phyloP scores from a whole-genome alignment of 1,140 invertebrate genomes.

The Hyles euphorbiae region DNA sequence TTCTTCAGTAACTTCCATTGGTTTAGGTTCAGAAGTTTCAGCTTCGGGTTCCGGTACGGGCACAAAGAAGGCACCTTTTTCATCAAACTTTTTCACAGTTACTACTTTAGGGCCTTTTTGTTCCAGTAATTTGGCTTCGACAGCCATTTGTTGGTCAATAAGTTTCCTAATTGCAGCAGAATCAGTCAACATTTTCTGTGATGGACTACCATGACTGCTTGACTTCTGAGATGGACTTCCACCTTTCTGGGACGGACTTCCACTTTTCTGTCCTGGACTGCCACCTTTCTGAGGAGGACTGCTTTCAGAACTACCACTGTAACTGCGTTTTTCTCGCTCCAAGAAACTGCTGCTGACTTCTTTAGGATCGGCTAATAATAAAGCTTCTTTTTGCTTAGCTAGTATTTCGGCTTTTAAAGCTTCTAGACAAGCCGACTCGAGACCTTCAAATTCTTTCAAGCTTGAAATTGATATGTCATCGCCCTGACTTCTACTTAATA shows the following conservation, averaged over 20 bases:
- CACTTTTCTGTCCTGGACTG: slow-evolving; percentile 64
- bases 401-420: slow-evolving; percentile 87
- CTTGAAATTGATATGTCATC: slow-evolving; percentile 95
- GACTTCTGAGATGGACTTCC: slow-evolving; percentile 70
- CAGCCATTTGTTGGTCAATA: slow-evolving; percentile 70
- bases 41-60: slow-evolving; percentile 54
- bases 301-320: slow-evolving; percentile 71
- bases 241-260: slow-evolving; percentile 69
- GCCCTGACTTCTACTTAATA: slow-evolving; percentile 82
- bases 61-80: slow-evolving; percentile 69
- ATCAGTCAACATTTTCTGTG: slow-evolving; percentile 67
- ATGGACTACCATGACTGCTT: slow-evolving; percentile 75
- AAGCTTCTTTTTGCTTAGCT: slow-evolving; percentile 90
- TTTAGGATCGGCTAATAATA: slow-evolving; percentile 80
- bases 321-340: slow-evolving; percentile 71
- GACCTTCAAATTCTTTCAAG: slow-evolving; percentile 94
- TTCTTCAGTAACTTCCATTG: slow-evolving; percentile 50
- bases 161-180: slow-evolving; percentile 66
- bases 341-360: slow-evolving; percentile 76
- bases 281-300: slow-evolving; percentile 72
- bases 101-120: slow-evolving; percentile 60
- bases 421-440: slow-evolving; percentile 92
- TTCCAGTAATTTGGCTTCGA: slow-evolving; percentile 64
- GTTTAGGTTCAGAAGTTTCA: slow-evolving; percentile 39
- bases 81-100: slow-evolving; percentile 70